Conservation (phyloP, 2,888 invertebrate species). For the Sphaerophoria taeniata region DNA sequence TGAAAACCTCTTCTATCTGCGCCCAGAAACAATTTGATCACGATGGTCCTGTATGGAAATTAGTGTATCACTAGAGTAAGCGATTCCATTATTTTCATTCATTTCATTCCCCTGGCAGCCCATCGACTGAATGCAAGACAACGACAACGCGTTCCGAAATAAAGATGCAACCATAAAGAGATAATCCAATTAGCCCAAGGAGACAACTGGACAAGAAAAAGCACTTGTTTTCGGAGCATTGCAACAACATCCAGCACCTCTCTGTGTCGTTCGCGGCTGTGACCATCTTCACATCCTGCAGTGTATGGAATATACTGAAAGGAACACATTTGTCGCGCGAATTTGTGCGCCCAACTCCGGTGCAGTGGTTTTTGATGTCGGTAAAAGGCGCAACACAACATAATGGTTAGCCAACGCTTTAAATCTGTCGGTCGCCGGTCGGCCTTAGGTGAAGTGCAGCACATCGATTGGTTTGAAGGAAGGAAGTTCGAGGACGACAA, state of each 20-base stretch:
- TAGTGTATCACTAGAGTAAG: slow-evolving; percentile 61
- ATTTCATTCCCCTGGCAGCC: neutral
- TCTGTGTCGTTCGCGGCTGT: neutral
- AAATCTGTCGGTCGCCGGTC: slow-evolving; percentile 48
- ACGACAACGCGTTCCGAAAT: slow-evolving; percentile 37
- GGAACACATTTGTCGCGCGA: slow-evolving; percentile 37
- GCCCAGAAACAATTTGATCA: neutral
- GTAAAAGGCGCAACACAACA: slow-evolving; percentile 55
- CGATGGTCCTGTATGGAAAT: slow-evolving; percentile 26
- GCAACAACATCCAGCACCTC: slow-evolving; percentile 8
- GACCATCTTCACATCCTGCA: neutral
- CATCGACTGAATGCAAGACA: neutral
- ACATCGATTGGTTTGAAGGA: neutral
- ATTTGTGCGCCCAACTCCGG: slow-evolving; percentile 36
- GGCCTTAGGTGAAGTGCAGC: slow-evolving; percentile 10
- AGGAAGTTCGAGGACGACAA: neutral
- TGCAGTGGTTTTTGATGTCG: slow-evolving; percentile 57
- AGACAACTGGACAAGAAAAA: slow-evolving; percentile 80
- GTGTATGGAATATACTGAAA: no score
- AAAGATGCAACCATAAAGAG: slow-evolving; percentile 71
- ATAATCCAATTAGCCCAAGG: slow-evolving; percentile 80
- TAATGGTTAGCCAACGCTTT: slow-evolving; percentile 62
- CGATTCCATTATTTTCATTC: slow-evolving; percentile 68
- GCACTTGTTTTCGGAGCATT: slow-evolving; percentile 78
- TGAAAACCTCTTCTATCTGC: slow-evolving; percentile 1